Percentiles rank a stretch among this genome's conserved stretches.
Conservation (phyloP, 30 jellyfish, hydroid and myxozoan genomes). For the Catostylus mosaicus region DNA sequence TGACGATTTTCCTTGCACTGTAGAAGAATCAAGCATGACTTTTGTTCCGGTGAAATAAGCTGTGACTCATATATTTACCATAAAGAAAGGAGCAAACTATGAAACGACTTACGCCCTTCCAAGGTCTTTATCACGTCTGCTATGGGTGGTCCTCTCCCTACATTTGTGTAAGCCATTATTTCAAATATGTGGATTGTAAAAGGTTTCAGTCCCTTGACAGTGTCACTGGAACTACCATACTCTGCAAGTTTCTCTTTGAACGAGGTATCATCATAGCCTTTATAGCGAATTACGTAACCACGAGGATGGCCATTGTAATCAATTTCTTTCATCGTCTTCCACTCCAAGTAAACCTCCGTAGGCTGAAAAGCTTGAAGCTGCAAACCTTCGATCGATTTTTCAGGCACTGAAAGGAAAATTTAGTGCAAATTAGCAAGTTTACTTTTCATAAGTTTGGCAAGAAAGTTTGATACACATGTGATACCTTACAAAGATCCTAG, state of each 20-base stretch:
- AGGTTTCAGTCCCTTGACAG: slow-evolving; percentile 19
- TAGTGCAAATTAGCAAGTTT: too few species aligned
- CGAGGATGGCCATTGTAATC: slow-evolving; percentile 13
- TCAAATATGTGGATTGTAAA: slow-evolving; percentile 8
- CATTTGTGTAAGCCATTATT: slow-evolving; percentile 23
- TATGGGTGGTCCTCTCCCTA: slow-evolving; percentile 41
- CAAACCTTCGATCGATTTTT: neutral
- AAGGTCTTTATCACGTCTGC: slow-evolving; percentile 7
- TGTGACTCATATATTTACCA: too few species aligned
- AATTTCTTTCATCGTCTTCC: neutral
- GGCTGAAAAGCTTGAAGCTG: slow-evolving; percentile 19
- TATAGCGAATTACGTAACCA: slow-evolving; percentile 26
- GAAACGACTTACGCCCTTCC: slow-evolving; percentile 50
- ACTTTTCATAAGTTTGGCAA: too few species aligned
- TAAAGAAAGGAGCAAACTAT: too few species aligned
- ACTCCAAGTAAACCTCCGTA: slow-evolving; percentile 15
- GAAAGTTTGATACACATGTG: too few species aligned
- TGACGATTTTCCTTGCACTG: too few species aligned
- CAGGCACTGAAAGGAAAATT: slow-evolving; percentile 4
- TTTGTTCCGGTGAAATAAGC: too few species aligned
- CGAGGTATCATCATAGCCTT: neutral
- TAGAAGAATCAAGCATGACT: too few species aligned
- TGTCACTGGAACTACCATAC: slow-evolving; percentile 8
- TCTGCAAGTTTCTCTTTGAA: slow-evolving; percentile 14
- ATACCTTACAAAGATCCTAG: too few species aligned